phyloP scores from a whole-genome alignment of 1,140 invertebrate genomes.

The Triops longicaudatus region DNA sequence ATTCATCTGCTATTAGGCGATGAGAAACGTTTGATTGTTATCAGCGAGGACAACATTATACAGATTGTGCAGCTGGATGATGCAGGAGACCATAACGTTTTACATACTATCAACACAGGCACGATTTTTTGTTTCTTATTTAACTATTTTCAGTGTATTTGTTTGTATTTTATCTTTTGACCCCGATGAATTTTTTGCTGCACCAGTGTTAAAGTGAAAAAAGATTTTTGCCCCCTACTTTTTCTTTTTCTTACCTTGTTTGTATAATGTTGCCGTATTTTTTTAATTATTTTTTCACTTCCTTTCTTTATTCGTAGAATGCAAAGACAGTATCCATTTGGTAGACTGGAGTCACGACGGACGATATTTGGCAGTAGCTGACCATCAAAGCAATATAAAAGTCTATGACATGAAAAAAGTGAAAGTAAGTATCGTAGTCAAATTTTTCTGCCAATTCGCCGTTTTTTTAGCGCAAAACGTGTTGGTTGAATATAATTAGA shows the following conservation, averaged over 20 bases:
- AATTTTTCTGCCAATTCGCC: not conserved
- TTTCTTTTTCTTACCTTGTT: not conserved
- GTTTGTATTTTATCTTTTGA: too few species aligned
- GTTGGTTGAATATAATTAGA: too few species aligned
- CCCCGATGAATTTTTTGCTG: too few species aligned
- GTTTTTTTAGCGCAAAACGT: not conserved
- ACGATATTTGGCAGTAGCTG: slow-evolving; percentile 53
- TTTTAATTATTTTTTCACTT: not conserved
- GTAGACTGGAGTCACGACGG: slow-evolving; percentile 47
- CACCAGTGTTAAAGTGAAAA: not conserved
- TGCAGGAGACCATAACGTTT: not conserved
- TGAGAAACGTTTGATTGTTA: not conserved
- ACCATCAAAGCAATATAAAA: slow-evolving; percentile 49
- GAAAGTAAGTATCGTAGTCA: slow-evolving; percentile 16
- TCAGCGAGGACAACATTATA: not conserved
- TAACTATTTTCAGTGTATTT: too few species aligned
- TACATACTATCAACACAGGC: not conserved
- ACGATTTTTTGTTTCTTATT: too few species aligned
- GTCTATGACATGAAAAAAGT: slow-evolving; percentile 41
- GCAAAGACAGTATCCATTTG: slow-evolving; percentile 43
- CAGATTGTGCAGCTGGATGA: not conserved
- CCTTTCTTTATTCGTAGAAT: not conserved
- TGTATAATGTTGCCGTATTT: not conserved
- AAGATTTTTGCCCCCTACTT: not conserved
- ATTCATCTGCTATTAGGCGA: not conserved